phyloP scores from a whole-genome alignment of 2,888 invertebrate genomes.

The Aleiodes testaceus region DNA sequence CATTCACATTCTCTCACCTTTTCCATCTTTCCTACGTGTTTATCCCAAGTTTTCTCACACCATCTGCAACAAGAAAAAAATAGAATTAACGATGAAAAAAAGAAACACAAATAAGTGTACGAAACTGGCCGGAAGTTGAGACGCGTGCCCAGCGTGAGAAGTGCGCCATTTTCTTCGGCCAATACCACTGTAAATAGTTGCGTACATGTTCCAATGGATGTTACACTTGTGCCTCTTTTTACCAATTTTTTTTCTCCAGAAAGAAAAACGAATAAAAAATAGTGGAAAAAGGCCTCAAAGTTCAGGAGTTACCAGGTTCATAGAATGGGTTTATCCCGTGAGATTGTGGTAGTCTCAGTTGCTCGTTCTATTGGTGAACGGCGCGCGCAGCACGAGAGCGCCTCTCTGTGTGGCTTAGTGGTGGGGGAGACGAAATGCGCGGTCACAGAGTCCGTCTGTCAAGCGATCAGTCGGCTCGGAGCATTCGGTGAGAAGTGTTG shows the following conservation, averaged over 20 bases:
- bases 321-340: slow-evolving; percentile 30
- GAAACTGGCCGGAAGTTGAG: slow-evolving; percentile 30
- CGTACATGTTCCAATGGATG: slow-evolving; percentile 25
- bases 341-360: slow-evolving; percentile 29
- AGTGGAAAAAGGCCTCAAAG: background rate
- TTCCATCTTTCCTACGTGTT: background rate
- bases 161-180: slow-evolving; percentile 33
- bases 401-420: no score
- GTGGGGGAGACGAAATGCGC: slow-evolving; percentile 51
- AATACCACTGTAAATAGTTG: slow-evolving; percentile 36
- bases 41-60: background rate
- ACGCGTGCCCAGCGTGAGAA: slow-evolving; percentile 45
- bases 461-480: slow-evolving; percentile 58
- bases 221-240: no score
- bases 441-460: slow-evolving; percentile 52
- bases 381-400: slow-evolving; percentile 31
- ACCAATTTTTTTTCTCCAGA: background rate
- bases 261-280: slow-evolving; percentile 1
- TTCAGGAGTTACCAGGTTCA: background rate
- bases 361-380: slow-evolving; percentile 21
- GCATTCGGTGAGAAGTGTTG: slow-evolving; percentile 49
- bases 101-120: slow-evolving; percentile 13
- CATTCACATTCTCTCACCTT: slow-evolving; percentile 1
- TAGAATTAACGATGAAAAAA: background rate
- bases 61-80: background rate